phyloP scores from a whole-genome alignment of 2,888 invertebrate species.

The Xanthorhoe designata region DNA sequence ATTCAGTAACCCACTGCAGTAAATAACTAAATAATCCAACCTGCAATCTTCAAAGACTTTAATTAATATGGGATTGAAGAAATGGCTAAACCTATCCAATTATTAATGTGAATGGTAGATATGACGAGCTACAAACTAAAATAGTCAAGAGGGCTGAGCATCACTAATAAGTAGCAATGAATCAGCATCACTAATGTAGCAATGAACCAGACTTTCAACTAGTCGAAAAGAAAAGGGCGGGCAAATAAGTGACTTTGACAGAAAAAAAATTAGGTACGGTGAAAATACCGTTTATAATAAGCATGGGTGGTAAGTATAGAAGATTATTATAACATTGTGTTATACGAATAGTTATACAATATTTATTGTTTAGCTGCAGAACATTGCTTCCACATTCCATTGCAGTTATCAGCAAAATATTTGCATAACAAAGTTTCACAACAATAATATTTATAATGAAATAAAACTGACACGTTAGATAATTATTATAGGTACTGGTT shows the following conservation, averaged over 20 bases:
- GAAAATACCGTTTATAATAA: neutral
- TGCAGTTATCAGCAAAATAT: slow-evolving; percentile 70
- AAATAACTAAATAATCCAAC: neutral
- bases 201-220: neutral
- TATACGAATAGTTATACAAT: slow-evolving; percentile 62
- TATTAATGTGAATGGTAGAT: neutral
- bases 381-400: slow-evolving; percentile 77
- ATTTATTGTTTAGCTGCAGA: slow-evolving; percentile 62
- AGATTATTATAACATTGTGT: slow-evolving; percentile 7
- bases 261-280: neutral
- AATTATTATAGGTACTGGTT: slow-evolving; percentile 13
- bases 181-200: slow-evolving; percentile 1
- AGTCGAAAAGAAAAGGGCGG: neutral
- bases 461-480: slow-evolving; percentile 44
- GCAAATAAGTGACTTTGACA: neutral
- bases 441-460: slow-evolving; percentile 60
- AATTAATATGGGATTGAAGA: neutral
- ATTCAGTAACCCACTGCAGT: too few species aligned
- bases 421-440: slow-evolving; percentile 64
- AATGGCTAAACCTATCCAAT: neutral
- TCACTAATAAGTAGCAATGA: too few species aligned
- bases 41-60: neutral
- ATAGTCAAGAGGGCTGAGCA: slow-evolving; percentile 4
- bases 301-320: neutral
- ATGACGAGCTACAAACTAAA: neutral